Evolutionary conservation across 1,140 invertebrate species (phyloP).

Genomic region (Pseudomyrmex dendroicus): DNA sequence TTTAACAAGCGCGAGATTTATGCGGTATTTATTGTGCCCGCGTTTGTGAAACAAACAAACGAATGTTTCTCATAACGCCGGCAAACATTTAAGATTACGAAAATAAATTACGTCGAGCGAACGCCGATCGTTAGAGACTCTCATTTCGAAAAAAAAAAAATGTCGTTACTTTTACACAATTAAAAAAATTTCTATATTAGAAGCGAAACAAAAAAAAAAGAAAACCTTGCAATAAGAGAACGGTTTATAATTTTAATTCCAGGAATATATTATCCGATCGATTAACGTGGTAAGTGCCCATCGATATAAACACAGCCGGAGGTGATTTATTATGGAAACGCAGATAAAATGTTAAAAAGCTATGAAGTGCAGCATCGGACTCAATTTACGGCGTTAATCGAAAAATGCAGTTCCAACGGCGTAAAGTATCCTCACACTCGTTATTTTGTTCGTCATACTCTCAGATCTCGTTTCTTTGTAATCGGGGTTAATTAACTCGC

Average conservation of each 20-base stretch:
- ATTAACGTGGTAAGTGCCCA: background rate
- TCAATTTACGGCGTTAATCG: slow-evolving; percentile 29
- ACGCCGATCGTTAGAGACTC: background rate
- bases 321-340: background rate
- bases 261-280: background rate
- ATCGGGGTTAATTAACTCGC: slow-evolving; percentile 42
- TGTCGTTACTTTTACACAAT: too few relatives aligned
- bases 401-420: slow-evolving; percentile 22
- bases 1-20: slow-evolving; percentile 52
- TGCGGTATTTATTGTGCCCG: slow-evolving; percentile 33
- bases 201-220: too few relatives aligned
- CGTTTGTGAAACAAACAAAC: background rate
- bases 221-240: too few relatives aligned
- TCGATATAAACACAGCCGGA: background rate
- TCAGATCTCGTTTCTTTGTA: background rate
- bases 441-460: slow-evolving; percentile 31
- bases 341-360: slow-evolving; percentile 9
- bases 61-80: background rate
- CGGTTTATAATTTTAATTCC: background rate
- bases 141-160: background rate
- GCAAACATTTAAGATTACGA: background rate
- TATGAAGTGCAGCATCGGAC: slow-evolving; percentile 19
- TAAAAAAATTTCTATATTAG: too few relatives aligned
- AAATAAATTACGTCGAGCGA: background rate
- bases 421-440: background rate